These are phyloP conservation scores for Chymomyza caudatula DNA, from an alignment of 2,888 invertebrate genomes.

Conservation along the genomic window DNA sequence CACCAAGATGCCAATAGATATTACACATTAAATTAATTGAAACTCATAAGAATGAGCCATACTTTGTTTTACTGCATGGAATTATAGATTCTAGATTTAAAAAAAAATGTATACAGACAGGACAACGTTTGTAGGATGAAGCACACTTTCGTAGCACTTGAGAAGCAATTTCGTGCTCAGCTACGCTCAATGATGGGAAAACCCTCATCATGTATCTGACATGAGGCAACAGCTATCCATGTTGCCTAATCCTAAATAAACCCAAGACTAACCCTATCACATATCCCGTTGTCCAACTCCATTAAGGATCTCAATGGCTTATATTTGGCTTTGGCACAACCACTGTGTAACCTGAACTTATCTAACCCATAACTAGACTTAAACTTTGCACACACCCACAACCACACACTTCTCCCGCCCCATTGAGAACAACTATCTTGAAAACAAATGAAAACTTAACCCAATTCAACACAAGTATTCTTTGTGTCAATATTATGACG, in stretches of 20 bases:
- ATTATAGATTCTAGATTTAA: no score
- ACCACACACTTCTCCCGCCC: background rate
- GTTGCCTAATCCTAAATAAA: background rate
- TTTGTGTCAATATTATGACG: slow-evolving; percentile 33
- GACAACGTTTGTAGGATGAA: no score
- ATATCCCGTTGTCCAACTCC: background rate
- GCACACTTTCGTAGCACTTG: no score
- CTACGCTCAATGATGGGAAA: no score
- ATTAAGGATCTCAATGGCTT: background rate
- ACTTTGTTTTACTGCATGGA: no score
- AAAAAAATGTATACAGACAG: no score
- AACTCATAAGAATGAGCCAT: no score
- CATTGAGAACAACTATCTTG: background rate
- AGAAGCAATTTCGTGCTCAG: no score
- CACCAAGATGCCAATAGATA: no score
- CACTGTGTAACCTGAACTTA: background rate
- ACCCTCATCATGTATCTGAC: no score
- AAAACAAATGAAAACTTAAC: slow-evolving; percentile 23
- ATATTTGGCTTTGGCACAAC: background rate
- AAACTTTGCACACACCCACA: background rate
- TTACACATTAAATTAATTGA: no score
- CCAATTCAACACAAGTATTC: slow-evolving; percentile 24
- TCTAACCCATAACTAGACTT: background rate
- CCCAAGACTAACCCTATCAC: background rate
- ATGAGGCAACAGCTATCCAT: background rate